Evolutionary conservation across 2,888 invertebrate species (phyloP).

Genomic region (Hypolimnas misippus): DNA sequence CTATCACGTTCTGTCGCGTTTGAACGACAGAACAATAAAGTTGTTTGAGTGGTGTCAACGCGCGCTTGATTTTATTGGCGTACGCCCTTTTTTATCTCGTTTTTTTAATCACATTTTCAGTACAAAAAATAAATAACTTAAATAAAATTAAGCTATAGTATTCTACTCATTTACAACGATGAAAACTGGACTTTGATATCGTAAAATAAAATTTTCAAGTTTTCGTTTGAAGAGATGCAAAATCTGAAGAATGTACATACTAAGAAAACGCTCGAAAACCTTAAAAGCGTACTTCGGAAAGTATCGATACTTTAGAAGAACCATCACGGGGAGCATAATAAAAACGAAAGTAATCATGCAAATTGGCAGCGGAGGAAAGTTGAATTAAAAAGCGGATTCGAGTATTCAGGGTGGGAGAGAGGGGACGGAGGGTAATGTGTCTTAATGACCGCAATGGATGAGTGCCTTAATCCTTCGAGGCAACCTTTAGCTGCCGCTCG

Average conservation of each 20-base stretch:
- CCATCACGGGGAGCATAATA: constrained; percentile 70
- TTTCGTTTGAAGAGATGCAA: neutral
- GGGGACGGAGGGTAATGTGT: constrained; percentile 68
- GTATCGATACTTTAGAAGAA: constrained; percentile 37
- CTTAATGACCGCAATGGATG: constrained; percentile 84
- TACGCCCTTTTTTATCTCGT: constrained; percentile 13
- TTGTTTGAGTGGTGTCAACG: constrained; percentile 60
- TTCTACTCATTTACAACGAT: neutral
- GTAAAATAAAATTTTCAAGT: neutral
- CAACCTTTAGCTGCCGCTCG: constrained; percentile 67
- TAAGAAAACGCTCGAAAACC: constrained; percentile 28
- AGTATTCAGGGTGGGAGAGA: constrained; percentile 46
- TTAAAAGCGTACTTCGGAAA: constrained; percentile 25
- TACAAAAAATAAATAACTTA: neutral
- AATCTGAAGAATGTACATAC: neutral
- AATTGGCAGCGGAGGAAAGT: constrained; percentile 78
- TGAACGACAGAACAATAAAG: constrained; percentile 81
- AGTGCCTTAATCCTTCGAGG: constrained; percentile 68
- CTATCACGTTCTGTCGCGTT: constrained; percentile 82
- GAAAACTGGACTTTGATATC: neutral
- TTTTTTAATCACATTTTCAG: constrained; percentile 9
- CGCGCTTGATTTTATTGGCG: constrained; percentile 32
- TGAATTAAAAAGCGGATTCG: constrained; percentile 81
- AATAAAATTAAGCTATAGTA: neutral
- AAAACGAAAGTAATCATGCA: constrained; percentile 85